These are phyloP conservation scores for Dendrocincla fuliginosa DNA, from an alignment of 2,797 vertebrate genomes.

Conservation along the genomic window DNA sequence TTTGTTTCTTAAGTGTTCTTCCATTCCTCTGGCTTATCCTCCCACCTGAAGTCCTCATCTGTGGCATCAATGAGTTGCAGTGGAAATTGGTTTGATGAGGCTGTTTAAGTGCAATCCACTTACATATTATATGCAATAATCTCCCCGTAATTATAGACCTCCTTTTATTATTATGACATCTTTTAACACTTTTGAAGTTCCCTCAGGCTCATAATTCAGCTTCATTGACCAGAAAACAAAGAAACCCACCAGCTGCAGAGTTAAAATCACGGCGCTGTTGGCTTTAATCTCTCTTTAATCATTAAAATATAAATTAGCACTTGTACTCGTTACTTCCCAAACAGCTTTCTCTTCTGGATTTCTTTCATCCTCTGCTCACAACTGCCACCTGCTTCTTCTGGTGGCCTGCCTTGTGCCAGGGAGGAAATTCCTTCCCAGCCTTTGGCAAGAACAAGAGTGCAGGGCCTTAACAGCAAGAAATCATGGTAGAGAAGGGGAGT, in stretches of 20 bases:
- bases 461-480: not conserved
- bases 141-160: slow-evolving; percentile 54
- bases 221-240: slow-evolving; percentile 71
- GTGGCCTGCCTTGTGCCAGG: not conserved
- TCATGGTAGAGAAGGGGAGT: not conserved
- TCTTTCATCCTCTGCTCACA: slow-evolving; percentile 47
- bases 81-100: slow-evolving; percentile 65
- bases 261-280: slow-evolving; percentile 67
- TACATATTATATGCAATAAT: slow-evolving; percentile 62
- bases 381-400: slow-evolving; percentile 66
- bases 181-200: slow-evolving; percentile 73
- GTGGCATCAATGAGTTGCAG: slow-evolving; percentile 46
- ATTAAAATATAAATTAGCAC: slow-evolving; percentile 73
- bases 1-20: slow-evolving; percentile 65
- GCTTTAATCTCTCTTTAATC: slow-evolving; percentile 72
- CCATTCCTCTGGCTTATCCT: slow-evolving; percentile 51
- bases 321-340: slow-evolving; percentile 60
- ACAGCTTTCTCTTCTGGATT: slow-evolving; percentile 58
- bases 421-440: not conserved
- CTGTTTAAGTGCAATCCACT: slow-evolving; percentile 70
- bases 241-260: slow-evolving; percentile 53
- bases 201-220: slow-evolving; percentile 66
- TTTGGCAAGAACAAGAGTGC: not conserved
- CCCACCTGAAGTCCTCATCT: slow-evolving; percentile 71
- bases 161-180: slow-evolving; percentile 58